Evolutionary conservation across 2,797 vertebrate genomes (phyloP), one percentile per base, ranked within the genome.

Genomic region (Anguilla obscura): DNA sequence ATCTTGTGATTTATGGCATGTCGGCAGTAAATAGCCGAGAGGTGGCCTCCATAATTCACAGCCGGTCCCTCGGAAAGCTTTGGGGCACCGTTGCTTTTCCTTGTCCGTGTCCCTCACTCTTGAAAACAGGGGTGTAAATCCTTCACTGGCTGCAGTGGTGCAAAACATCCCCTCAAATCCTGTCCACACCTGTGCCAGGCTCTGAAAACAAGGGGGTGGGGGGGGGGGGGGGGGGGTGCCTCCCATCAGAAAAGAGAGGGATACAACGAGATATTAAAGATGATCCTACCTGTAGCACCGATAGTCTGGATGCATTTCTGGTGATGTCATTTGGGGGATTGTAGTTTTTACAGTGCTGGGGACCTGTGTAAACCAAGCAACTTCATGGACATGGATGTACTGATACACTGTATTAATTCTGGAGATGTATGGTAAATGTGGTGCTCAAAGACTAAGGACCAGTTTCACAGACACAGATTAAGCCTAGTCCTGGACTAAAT

Each of bases 1-100:
- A 85, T 86, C 16, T 21, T 52, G 86, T 91, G 91, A 91, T 93
- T 90, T 89, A 90, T 89, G 69, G 83, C 63, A 40, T 87, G 90
- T 88, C 50, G 86, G 85, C 76, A 33, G 69, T 88, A 83, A 90
- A 87, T 89, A 88, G 87, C 89, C 87, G 85, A 85, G 90, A 90
- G 87, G 87, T 86, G 89, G 89, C 90, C 91, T 87, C 89, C 90
- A 91, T 93, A 91, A 92, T 90, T 93, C 90, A 91, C 86, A 58
- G 66, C 89, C 88, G 87, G 58, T 89, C 90, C 88, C 88, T 88
- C 87, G 86, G 83, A 87, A 88, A 90, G 91, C 88, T 90, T 91
- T 88, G 90, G 88, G 90, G 90, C 86, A 87, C 40, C 89, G 69
- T 89, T 89, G 88, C 88, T 89, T 91, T 45, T 90, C 87, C 88